Evolutionary conservation across 2,888 invertebrate species (phyloP), one percentile per base, ranked within the genome.

Genomic region (Cotesia congregata): DNA sequence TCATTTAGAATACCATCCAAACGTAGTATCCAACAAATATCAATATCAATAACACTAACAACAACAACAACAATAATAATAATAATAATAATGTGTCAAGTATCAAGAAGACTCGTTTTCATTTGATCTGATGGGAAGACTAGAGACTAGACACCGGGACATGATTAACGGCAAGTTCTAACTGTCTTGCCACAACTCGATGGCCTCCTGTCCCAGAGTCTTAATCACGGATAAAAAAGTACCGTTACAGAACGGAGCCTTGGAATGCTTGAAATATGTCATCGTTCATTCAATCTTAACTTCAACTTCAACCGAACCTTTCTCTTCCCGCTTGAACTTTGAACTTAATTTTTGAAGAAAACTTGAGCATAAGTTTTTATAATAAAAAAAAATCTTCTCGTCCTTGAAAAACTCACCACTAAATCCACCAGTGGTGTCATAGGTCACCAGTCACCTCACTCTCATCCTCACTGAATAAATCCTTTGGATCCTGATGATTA

Each of bases 201-300:
- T 75, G 82, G 82, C 80, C 83, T 77, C 83, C 82, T 83, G 84
- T 86, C 84, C 86, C 84, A 85, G 85, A 84, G 84, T 85, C 77
- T 82, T 85, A 85, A 85, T 85, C 84, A 81, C 70, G 78, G 74
- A 77, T 30, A 72, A 71, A 75, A 87, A 86, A 87, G 85, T 85
- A 82, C 88, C 88, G 88, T 88, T 88, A 88, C 78, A 72, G 76
- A 73, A 77, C 79, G 71, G 81, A 81, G 83, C 82, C 83, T 85
- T 83, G 86, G 85, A 84, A 87, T 86, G 79, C 78, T 79, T 72
- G 65, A 75, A 73, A 67, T 67, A 50, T 50, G 64, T 72, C 17
- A 60, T 20, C 30, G 30, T 30, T 30, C 30, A 30, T 30, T 30
- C 30, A 30, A 30, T 30, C 30, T 30, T 30, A 30, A 30, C 30